Evolutionary conservation across 2,797 vertebrate genomes (phyloP).

Genomic region (Fistularia tabacaria): DNA sequence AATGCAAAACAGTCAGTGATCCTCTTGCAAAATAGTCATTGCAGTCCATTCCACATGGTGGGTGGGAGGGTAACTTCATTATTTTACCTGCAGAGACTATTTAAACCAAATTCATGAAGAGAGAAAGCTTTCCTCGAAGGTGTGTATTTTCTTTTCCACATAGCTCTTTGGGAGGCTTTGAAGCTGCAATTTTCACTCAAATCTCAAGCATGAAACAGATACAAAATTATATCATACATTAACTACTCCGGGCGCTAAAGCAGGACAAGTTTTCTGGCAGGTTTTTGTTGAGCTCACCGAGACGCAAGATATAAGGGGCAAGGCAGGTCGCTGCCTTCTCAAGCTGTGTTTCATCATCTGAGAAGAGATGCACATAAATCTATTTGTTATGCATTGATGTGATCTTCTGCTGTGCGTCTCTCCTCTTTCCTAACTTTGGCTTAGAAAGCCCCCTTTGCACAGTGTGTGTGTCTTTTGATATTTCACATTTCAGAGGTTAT

Average conservation of each 20-base stretch:
- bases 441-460: slow-evolving; percentile 9
- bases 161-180: neutral
- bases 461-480: neutral
- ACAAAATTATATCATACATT: slow-evolving; percentile 30
- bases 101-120: slow-evolving; percentile 69
- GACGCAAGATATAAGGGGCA: slow-evolving; percentile 12
- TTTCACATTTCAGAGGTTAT: slow-evolving; percentile 50
- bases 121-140: slow-evolving; percentile 51
- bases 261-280: slow-evolving; percentile 3
- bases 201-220: slow-evolving; percentile 26
- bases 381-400: slow-evolving; percentile 45
- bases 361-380: slow-evolving; percentile 32
- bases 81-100: slow-evolving; percentile 66
- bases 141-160: slow-evolving; percentile 11
- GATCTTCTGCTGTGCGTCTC: slow-evolving; percentile 19
- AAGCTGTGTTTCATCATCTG: slow-evolving; percentile 23
- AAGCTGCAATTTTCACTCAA: slow-evolving; percentile 42
- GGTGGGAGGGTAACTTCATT: slow-evolving; percentile 62
- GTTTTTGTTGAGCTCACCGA: slow-evolving; percentile 2
- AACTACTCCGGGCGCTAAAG: slow-evolving; percentile 21
- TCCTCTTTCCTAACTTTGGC: slow-evolving; percentile 31
- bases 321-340: slow-evolving; percentile 29
- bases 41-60: slow-evolving; percentile 59
- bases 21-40: slow-evolving; percentile 68
- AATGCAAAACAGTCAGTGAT: slow-evolving; percentile 32